Evolutionary conservation across 2,797 vertebrate species (phyloP).

Genomic region (Mus minutoides): DNA sequence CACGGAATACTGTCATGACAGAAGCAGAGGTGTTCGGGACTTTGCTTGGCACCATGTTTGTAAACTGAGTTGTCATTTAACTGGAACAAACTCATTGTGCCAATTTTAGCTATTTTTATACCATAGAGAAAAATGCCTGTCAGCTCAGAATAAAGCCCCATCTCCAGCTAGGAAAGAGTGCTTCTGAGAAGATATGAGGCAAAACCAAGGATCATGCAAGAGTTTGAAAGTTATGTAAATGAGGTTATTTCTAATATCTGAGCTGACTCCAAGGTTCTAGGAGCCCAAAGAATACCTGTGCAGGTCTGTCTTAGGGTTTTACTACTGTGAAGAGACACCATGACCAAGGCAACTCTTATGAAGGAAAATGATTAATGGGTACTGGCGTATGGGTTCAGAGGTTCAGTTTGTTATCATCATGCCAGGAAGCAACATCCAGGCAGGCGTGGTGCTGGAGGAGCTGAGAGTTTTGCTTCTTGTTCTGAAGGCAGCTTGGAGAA

Average conservation of each 20-base stretch:
- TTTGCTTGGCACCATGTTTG: conserved; percentile 10
- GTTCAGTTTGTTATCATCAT: background rate
- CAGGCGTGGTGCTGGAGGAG: background rate
- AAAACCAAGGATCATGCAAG: background rate
- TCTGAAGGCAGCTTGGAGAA: background rate
- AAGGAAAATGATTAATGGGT: background rate
- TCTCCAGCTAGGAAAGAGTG: background rate
- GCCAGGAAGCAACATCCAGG: background rate
- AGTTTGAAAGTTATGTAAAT: background rate
- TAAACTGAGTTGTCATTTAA: conserved; percentile 64
- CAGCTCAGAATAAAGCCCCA: background rate
- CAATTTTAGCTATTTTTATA: conserved; percentile 63
- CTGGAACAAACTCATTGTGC: conserved; percentile 64
- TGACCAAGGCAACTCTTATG: background rate
- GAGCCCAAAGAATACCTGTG: background rate
- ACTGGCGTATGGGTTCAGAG: background rate
- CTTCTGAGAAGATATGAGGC: background rate
- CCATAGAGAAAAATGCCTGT: conserved; percentile 44
- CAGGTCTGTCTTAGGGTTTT: background rate
- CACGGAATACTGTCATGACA: background rate
- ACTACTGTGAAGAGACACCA: background rate
- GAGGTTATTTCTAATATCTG: background rate
- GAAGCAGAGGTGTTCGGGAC: background rate
- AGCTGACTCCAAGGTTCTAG: background rate
- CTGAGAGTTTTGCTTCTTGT: background rate